These are phyloP conservation scores for Gallinago undulata DNA, from an alignment of 2,113 vertebrate species.

Conservation along the genomic window DNA sequence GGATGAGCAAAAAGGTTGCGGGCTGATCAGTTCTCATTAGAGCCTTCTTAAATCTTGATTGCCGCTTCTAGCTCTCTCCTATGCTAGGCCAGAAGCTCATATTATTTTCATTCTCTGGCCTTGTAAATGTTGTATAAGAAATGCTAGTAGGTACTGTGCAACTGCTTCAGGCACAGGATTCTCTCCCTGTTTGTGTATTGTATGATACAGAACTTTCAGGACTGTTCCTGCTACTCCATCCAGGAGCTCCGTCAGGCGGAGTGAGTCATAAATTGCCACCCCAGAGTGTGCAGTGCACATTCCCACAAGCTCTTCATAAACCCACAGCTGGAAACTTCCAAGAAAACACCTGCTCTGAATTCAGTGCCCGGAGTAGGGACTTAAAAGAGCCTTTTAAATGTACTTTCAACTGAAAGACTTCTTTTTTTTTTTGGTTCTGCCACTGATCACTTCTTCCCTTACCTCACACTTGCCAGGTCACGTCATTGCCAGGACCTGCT, in stretches of 20 bases:
- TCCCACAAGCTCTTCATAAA: background rate
- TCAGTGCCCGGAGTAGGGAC: background rate
- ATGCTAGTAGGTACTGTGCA: background rate
- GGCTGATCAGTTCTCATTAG: background rate
- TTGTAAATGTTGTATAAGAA: background rate
- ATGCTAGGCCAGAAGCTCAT: background rate
- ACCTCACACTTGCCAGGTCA: background rate
- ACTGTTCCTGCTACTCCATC: background rate
- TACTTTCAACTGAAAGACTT: background rate
- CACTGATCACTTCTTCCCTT: background rate
- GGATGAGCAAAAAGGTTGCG: background rate
- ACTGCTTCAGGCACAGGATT: background rate
- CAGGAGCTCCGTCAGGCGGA: background rate
- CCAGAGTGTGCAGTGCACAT: background rate
- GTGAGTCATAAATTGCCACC: background rate
- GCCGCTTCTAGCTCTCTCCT: background rate
- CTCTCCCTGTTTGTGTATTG: background rate
- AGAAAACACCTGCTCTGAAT: background rate
- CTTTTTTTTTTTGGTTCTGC: background rate
- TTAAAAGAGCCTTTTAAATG: background rate
- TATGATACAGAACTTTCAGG: background rate
- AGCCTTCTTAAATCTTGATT: background rate
- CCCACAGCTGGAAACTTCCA: background rate
- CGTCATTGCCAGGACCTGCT: background rate
- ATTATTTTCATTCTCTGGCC: background rate